Evolutionary conservation across 1,140 invertebrate species (phyloP), one percentile per base, ranked within the genome.

Genomic region (Drosophila parabipectinata): DNA sequence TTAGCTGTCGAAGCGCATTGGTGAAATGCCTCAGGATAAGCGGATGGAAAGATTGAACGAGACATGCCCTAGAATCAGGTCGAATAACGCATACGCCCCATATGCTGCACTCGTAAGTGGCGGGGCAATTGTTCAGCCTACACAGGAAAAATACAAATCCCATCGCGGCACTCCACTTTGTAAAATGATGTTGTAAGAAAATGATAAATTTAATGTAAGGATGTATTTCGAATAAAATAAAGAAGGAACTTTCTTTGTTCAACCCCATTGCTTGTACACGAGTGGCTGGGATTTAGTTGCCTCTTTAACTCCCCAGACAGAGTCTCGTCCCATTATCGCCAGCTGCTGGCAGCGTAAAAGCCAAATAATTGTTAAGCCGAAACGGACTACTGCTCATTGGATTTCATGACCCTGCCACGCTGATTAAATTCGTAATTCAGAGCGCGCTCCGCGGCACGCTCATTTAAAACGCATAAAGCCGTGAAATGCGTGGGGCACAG

Each of bases 401-500:
- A 54, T 56, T 76, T 71, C 72, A 71, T 77, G 66, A 55, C 72
- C 56, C 56, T 53, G 59, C 45, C 55, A 26, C 47, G 21, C 73
- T 77, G 73, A 82, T 82, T 82, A 82, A 82, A 82, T 82, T 73
- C 79, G 62, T 66, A 82, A 82, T 82, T 74, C 79, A 50, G 48
- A 53, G 55, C 58, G 60, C 39, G 56, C 44, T 18, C 52, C 66
- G 32, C 71, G 48, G 50, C 52, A 78, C 57, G 73, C 79, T 82
- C 79, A 69, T 82, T 82, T 82, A 82, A 82, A 82, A 60, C 79
- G 74, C 79, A 82, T 82, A 77, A 77, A 63, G 47, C 58, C 79
- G 74, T 82, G 58, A 82, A 82, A 82, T 82, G 61, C 74, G 63
- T 64, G 55, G 58, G 34, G 73, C 58, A 63, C 57, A 66, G 62